Base-by-base conservation (phyloP, 2,797 vertebrate genomes). In the Hydrocynus forskahlii region DNA sequence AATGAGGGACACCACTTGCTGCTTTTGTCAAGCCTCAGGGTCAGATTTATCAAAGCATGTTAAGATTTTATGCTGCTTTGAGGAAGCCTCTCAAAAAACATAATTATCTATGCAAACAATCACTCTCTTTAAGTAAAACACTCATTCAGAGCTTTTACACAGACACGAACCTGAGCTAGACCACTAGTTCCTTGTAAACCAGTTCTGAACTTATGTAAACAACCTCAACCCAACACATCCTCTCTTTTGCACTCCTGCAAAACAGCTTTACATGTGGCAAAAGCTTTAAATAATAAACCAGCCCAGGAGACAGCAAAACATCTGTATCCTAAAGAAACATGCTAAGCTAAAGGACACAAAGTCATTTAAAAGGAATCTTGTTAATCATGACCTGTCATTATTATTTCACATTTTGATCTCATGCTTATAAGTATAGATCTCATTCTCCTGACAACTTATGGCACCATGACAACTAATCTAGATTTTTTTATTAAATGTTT, bases 11-110 rank as follows among this genome's bases (percentile, higher is more conserved):
- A 75, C 57, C 38, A 57, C 63, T 21, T 64, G 70, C 72, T 57
- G 76, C 82, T 76, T 76, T 35, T 21, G 29, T 71, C 76, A 75
- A 76, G 57, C 78, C 38, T 48, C n/a, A 21, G 66, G 2, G 19
- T 10, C 67, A 48, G n/a, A 14, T 23, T 50, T 25, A 69, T 50
- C 67, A 69, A 69, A 69, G 43, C 12, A 69, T 48, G 13, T 5
- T 16, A 48, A 21, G 5, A 13, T 23, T 25, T 52, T 17, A 23
- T 16, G 9, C n/a, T 13, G 25, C 9, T 21, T 45, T 45, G 38
- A 19, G 67, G 40, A 52, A 29, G 48, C 12, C 3, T 17, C 2
- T 52, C 48, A 2, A 48, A 48, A 25, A 52, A 68, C n/a, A 68
- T 55, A 25, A 5, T 29, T 70, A 54, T 9, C 52, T 19, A 35